A percentile compares a stretch with the other conserved stretches of the same genome.
phyloP scores from a whole-genome alignment of 2,113 vertebrate genomes.

The Pelusios castaneus region DNA sequence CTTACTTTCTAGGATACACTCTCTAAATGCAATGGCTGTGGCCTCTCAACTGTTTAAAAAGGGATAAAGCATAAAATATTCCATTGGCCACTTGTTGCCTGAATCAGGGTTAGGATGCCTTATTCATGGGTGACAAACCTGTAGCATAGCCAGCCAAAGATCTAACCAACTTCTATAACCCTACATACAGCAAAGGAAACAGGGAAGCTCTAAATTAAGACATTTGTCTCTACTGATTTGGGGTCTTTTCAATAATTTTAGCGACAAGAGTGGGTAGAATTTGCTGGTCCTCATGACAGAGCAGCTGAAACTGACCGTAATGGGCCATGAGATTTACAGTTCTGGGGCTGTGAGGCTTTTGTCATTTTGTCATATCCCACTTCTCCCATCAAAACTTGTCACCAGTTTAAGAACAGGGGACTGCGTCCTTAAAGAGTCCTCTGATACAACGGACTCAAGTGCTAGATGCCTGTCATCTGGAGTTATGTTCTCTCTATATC shows the following conservation, averaged over 20 bases:
- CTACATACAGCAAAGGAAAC: not conserved
- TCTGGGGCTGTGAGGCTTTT: not conserved
- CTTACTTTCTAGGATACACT: not conserved
- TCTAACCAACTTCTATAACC: not conserved
- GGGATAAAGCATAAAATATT: not conserved
- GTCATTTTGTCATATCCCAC: not conserved
- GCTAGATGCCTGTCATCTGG: not conserved
- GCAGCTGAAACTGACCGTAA: not conserved
- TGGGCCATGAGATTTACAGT: not conserved
- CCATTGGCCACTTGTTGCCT: not conserved
- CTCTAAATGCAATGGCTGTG: not conserved
- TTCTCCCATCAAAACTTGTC: accelerated
- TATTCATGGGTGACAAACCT: not conserved
- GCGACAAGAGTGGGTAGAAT: not conserved
- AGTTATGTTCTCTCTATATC: not conserved
- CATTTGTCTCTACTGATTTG: not conserved
- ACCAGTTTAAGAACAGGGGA: not conserved
- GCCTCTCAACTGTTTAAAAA: not conserved
- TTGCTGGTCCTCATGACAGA: not conserved
- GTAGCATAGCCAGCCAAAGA: not conserved
- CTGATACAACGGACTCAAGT: not conserved
- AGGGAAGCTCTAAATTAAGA: not conserved
- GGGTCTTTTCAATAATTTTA: not conserved
- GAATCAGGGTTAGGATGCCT: accelerated
- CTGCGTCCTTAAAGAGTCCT: not conserved